Evolutionary conservation across 2,113 vertebrate genomes (phyloP), one percentile per base, ranked within the genome.

Genomic region (Crotophaga sulcirostris): DNA sequence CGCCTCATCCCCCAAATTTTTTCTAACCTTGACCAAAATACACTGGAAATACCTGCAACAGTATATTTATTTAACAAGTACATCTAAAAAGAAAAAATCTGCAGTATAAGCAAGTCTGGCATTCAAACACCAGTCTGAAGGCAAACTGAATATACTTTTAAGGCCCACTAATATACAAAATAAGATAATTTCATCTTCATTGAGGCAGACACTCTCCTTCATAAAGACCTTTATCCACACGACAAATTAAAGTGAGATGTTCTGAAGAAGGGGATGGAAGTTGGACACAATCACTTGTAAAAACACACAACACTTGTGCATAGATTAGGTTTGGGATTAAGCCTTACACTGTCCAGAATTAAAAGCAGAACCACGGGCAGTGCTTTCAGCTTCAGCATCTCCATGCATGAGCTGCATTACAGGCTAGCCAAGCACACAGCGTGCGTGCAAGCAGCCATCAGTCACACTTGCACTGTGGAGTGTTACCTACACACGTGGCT

Each of bases 401-500:
- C 29, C 29, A 34, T 9, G 29, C 36, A 26, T 8, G 38, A 9
- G 16, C 51, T 36, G 23, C n/a, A 29, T 16, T 31, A 52, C 23
- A 75, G 54, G 4, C 33, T 38, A 75, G n/a, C 13, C 14, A 58
- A 77, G 59, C 23, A 58, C 12, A 9, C 9, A 2, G 23, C 49
- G 44, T 29, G 31, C 42, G 42, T 44, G 25, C 19, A 20, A 62
- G 33, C 38, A 49, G 24, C 44, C 42, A 69, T 4, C 80, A 51
- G 8, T 10, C 20, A 47, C 40, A 66, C 33, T 3, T 38, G 21
- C 47, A 10, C 28, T 3, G 16, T 13, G 28, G 13, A 15, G 8
- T 1, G 0, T 3, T 17, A 45, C 2, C 40, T 29, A 29, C 10
- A n/a, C 8, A 13, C 4, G 20, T n/a, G 70, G 31, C 20, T 49